Base-by-base conservation (phyloP, 2,113 vertebrate species). In the Meriones unguiculatus region DNA sequence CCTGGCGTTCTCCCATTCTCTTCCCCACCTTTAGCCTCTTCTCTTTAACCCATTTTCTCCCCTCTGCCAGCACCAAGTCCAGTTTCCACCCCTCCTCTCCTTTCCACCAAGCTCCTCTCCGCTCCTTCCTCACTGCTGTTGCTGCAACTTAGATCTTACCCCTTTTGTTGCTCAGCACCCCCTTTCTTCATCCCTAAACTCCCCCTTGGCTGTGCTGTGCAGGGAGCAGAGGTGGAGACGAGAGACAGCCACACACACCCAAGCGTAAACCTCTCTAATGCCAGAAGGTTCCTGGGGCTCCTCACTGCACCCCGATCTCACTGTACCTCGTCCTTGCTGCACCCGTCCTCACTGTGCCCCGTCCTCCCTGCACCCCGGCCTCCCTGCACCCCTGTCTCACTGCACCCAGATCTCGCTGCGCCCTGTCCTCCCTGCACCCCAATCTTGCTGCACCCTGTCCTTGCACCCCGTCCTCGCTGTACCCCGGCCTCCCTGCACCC, bases 321-420 rank as follows among this genome's bases (percentile, higher is more conserved):
- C 46, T 46, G 46, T 5, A 46, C 46, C 46, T 5, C 46, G 5
- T 46, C 46, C 46, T 46, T 5, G 5, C 46, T 46, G 46, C 46
- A 46, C 46, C 46, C 46, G 46, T 46, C 46, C 46, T 46, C 46
- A 4, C 46, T 46, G 46, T 5, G 5, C 46, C 46, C 46, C 5
- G 46, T 46, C 46, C 46, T 46, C 46, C 3, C 46, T 46, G 46
- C 46, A 46, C 46, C 46, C 46, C 46, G 46, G 4, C 35, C 73
- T 46, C 4, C 11, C 8, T 5, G 5, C 5, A 0, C 12, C 57
- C 30, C 52, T 28, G 3, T 5, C 11, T 4, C 59, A 3, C 46
- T 46, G 46, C 5, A 30, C 0, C 5, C 41, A 38, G 24, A 35
- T 50, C n/a, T 59, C 1, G 14, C 57, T 57, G 57, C 11, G 15